Evolutionary conservation across 2,113 vertebrate species (phyloP).

Genomic region (Turnix velox): DNA sequence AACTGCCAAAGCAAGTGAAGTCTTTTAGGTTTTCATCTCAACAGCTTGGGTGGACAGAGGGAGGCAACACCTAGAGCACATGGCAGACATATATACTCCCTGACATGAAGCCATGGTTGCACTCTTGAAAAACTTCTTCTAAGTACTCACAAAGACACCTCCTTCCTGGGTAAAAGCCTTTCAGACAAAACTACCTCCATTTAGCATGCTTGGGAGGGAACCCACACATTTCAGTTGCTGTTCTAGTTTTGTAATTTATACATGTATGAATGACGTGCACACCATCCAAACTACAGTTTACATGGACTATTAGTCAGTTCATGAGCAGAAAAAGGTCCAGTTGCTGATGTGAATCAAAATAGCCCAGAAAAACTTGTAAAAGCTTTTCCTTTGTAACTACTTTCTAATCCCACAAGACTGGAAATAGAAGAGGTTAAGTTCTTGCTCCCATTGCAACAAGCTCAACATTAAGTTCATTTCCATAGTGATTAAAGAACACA

Average conservation of each 20-base stretch:
- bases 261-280: neutral
- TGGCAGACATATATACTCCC: accelerated
- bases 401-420: neutral
- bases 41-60: neutral
- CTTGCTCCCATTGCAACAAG: neutral
- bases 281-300: neutral
- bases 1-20: neutral
- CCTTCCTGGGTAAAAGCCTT: neutral
- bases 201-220: neutral
- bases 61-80: neutral
- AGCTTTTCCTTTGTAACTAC: neutral
- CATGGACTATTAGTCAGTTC: neutral
- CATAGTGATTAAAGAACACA: neutral
- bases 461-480: neutral
- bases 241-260: neutral
- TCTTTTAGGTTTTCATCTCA: neutral
- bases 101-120: neutral
- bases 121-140: neutral
- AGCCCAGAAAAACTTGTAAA: neutral
- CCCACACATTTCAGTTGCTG: neutral
- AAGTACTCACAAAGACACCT: neutral
- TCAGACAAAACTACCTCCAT: neutral
- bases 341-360: neutral
- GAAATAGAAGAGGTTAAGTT: neutral
- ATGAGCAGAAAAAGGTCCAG: neutral